Base-by-base conservation (phyloP, 2,797 vertebrate genomes). In the Enteromius afrohamiltoni region DNA sequence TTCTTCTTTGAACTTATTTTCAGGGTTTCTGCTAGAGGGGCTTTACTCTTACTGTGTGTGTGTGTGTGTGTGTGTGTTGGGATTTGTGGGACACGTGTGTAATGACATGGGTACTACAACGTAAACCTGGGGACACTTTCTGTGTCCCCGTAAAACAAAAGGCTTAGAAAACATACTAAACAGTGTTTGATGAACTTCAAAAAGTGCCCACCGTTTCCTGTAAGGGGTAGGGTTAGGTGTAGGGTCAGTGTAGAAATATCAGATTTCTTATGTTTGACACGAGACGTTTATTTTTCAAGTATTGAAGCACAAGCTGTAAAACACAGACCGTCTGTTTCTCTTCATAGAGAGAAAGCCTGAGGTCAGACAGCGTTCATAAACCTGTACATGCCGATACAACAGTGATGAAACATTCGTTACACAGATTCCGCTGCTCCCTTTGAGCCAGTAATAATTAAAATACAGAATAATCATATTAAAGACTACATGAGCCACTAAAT, bases 351-450 rank as follows among this genome's bases (percentile, higher is more conserved):
- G 47, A 64, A 78, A 2, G 75, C 47, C 87, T 89, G 93, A 85
- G 84, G 64, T 85, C 64, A 93, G 89, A 89, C 91, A 88, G 90
- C 90, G 89, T 91, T 93, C 88, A 92, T 92, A 91, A 90, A 95
- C 93, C 93, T 93, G 92, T 93, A 93, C 93, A 94, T 94, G 93
- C 92, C 92, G 90, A 94, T 92, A 93, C 91, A 93, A 92, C 92
- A 92, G 89, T 90, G 93, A 92, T 92, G 29, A 79, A 84, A 94
- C 93, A 91, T 92, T 31, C 6, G 4, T 64, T 93, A 90, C 93
- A 91, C 91, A 93, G 60, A 62, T 29, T 29, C 60, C 29, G n/a
- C n/a, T 60, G 58, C 58, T 60, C 93, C 92, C 92, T 92, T 93
- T 8, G n/a, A 47, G 68, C 23, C 88, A 90, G 91, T 85, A 87